Evolutionary conservation across 2,797 vertebrate species (phyloP).

Genomic region (Triplophysa bombifrons): DNA sequence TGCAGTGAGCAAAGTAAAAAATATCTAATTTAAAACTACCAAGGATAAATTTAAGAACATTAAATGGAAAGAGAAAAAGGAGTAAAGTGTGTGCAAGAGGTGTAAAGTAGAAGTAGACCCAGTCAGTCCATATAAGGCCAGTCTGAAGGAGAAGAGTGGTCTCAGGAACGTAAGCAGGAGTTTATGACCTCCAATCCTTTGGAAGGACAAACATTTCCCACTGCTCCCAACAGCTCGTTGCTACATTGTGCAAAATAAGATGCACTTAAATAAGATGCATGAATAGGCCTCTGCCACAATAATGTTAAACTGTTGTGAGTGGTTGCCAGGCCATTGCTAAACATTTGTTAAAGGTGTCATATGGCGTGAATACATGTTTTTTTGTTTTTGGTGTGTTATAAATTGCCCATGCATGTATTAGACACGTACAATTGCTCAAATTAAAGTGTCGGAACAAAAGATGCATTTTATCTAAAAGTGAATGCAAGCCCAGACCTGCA

Average conservation of each 20-base stretch:
- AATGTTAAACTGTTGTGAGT: background rate
- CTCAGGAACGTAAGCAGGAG: slow-evolving; percentile 50
- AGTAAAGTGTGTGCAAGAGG: slow-evolving; percentile 12
- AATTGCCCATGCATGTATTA: too few relatives aligned
- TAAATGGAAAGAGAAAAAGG: background rate
- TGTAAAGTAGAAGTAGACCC: slow-evolving; percentile 40
- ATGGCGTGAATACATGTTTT: too few relatives aligned
- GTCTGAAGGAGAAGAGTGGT: slow-evolving; percentile 52
- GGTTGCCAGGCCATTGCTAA: background rate
- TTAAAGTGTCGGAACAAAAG: too few relatives aligned
- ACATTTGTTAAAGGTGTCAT: too few relatives aligned
- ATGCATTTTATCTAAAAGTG: too few relatives aligned
- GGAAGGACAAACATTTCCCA: slow-evolving; percentile 23
- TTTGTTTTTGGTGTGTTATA: too few relatives aligned
- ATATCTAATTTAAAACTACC: slow-evolving; percentile 3
- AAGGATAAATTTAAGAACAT: background rate
- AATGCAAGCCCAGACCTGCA: too few relatives aligned
- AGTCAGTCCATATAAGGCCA: slow-evolving; percentile 59
- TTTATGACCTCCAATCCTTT: slow-evolving; percentile 34
- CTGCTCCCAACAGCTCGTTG: slow-evolving; percentile 16
- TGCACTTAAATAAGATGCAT: background rate
- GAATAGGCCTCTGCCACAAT: background rate
- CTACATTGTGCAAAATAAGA: slow-evolving; percentile 7
- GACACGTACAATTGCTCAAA: too few relatives aligned
- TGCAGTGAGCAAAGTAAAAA: slow-evolving; percentile 11